Base-by-base conservation (phyloP, 1,140 invertebrate genomes). In the Holcopasites calliopsidis region DNA sequence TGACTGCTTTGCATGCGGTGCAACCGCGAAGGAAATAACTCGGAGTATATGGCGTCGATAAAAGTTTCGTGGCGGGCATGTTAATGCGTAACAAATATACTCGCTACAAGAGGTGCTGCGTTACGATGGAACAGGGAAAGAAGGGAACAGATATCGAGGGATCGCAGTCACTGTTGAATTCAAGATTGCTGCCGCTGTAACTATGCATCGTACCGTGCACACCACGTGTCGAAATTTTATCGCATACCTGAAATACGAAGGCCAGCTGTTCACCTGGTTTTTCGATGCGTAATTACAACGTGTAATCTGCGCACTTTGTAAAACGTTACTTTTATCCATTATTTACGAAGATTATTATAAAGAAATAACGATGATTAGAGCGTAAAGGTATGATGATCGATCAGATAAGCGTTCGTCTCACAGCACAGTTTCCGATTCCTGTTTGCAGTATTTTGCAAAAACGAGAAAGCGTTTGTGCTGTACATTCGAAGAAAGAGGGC, bases 21-120 rank as follows among this genome's bases (percentile, higher is more conserved):
- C 60, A 65, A 66, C 44, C 31, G 58, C 69, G 64, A 62, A 77
- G 73, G 52, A 81, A 76, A 70, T 81, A 81, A 81, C 66, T 65
- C 18, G 23, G 52, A 44, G 26, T 50, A 49, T 49, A 40, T 28
- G 72, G 52, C 58, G 61, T 76, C 47, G 60, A 62, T 76, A 31
- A 44, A 55, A 80, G 55, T 71, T 52, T 18, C 61, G 52, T 61
- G 66, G 31, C 16, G 3, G 49, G 79, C 49, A 80, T 82, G 50
- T 44, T 77, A 77, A 82, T 72, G 74, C 42, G 28, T 76, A 38
- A 76, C 60, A 55, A 62, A 50, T 44, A 58, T 26, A 42, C 42
- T 40, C 26, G 26, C 8, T 47, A 8, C 16, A 16, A 50, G 13
- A 31, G 23, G 33, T 11, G 2, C 7, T 16, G 10, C 8, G 42